A percentile compares a stretch with the other conserved stretches of the same genome.
phyloP scores from a whole-genome alignment of 2,113 vertebrate genomes.

The Lagopus muta region DNA sequence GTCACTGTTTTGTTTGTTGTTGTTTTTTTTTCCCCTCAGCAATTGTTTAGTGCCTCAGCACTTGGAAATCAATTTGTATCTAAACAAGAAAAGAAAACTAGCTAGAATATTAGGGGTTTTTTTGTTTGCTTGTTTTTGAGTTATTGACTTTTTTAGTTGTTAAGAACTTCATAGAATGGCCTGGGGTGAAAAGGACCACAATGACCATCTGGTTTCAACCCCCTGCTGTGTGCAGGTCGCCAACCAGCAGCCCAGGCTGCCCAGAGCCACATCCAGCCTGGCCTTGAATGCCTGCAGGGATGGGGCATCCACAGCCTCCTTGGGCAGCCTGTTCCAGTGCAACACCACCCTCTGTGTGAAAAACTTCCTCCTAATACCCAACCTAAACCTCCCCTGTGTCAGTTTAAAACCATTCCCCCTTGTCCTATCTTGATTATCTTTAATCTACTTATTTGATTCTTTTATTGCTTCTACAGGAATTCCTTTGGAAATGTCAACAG shows the following conservation, averaged over 20 bases:
- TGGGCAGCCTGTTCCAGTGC: no score
- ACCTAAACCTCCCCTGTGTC: no score
- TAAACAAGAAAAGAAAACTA: background rate
- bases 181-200: no score
- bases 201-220: no score
- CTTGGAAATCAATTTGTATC: background rate
- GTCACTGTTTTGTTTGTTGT: background rate
- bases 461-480: constrained; percentile 58
- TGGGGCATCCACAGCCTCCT: no score
- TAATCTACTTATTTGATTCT: background rate
- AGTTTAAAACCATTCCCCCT: no score
- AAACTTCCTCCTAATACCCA: no score
- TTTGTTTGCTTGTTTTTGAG: background rate
- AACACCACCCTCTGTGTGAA: no score
- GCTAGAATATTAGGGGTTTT: background rate
- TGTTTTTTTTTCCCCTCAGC: background rate
- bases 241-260: no score
- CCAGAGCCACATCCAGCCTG: no score
- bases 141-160: background rate
- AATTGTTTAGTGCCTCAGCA: background rate
- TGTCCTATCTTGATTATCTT: background rate
- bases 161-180: background rate
- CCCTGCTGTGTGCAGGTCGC: no score
- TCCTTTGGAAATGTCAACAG: constrained; percentile 65
- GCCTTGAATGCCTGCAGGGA: no score